A percentile compares a stretch with the other conserved stretches of the same genome.
These are phyloP conservation scores for Vanessa tameamea DNA, from an alignment of 1,140 invertebrate species.

Conservation along the genomic window DNA sequence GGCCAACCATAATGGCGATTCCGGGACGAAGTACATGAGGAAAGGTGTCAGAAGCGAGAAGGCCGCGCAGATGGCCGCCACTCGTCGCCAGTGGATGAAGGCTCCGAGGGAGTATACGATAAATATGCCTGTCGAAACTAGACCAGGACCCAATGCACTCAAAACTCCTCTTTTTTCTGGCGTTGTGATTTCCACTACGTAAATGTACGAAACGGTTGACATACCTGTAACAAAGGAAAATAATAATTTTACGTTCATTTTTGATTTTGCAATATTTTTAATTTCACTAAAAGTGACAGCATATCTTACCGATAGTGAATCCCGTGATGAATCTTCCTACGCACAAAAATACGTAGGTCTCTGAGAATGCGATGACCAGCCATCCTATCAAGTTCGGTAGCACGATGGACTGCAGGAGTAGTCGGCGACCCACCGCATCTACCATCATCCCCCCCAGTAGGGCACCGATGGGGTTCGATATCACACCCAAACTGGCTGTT, in stretches of 20 bases:
- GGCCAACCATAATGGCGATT: constrained; percentile 85
- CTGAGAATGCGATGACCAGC: constrained; percentile 85
- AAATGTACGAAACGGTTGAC: constrained; percentile 83
- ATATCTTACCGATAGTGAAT: constrained; percentile 84
- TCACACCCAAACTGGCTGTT: constrained; percentile 85
- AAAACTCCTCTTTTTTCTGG: constrained; percentile 81
- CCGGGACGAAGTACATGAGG: constrained; percentile 84
- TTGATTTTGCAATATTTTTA: neutral
- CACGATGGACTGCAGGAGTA: constrained; percentile 86
- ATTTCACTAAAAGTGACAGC: neutral
- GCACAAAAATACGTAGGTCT: constrained; percentile 83
- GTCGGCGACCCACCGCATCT: constrained; percentile 86
- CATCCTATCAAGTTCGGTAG: constrained; percentile 89
- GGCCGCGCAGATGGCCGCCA: constrained; percentile 83
- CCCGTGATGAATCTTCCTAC: constrained; percentile 87
- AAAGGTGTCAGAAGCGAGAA: constrained; percentile 82
- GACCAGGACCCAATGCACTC: constrained; percentile 83
- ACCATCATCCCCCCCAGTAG: constrained; percentile 85
- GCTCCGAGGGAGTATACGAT: constrained; percentile 84
- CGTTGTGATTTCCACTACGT: constrained; percentile 83
- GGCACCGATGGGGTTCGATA: constrained; percentile 87
- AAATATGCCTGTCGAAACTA: constrained; percentile 85
- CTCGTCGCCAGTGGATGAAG: constrained; percentile 83
- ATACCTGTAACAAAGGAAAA: constrained; percentile 75
- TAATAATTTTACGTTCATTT: neutral